Base-by-base conservation (phyloP, 2,888 invertebrate genomes). In the Synergus gifuensis region DNA sequence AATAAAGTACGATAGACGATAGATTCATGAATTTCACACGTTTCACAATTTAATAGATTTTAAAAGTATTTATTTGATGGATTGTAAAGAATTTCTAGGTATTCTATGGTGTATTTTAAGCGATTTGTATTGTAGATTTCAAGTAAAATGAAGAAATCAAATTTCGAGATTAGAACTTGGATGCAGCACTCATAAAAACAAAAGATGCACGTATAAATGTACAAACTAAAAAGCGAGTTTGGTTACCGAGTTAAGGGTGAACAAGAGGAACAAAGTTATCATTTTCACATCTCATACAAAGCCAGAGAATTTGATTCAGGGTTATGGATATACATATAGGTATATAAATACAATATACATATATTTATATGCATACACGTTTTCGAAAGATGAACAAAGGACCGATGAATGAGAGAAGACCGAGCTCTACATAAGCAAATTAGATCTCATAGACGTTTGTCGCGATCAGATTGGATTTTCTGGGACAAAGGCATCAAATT, bases 251-350 rank as follows among this genome's bases (percentile, higher is more conserved):
- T 44, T 16, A 28, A 46, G 49, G 36, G 22, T 54, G 46, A 69
- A 73, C 69, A 73, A 73, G 69, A 54, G 49, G 69, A 73, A 73
- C 49, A 54, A 73, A 73, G 73, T 73, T 54, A 73, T 54, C 36
- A 73, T 49, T 36, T 73, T 49, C 67, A n/a, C 28, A 73, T 22
- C 16, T 22, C 46, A 46, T 49, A 73, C 73, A 73, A 73, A 54
- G 73, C 54, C n/a, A 9, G 36, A n/a, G 54, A 54, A 54, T 73
- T 73, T 36, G 49, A 36, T 14, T 8, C 22, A 73, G 73, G 16
- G 49, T 69, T 69, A 46, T 46, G 28, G 67, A 28, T 46, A 69
- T 46, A 46, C 22, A 46, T 40, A 40, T 40, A 40, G 8, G 46
- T 49, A 54, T 60, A 22, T 60, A 60, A 60, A 60, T 60, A 4